Conservation (phyloP, 1,140 invertebrate species). For the Patella vulgata region DNA sequence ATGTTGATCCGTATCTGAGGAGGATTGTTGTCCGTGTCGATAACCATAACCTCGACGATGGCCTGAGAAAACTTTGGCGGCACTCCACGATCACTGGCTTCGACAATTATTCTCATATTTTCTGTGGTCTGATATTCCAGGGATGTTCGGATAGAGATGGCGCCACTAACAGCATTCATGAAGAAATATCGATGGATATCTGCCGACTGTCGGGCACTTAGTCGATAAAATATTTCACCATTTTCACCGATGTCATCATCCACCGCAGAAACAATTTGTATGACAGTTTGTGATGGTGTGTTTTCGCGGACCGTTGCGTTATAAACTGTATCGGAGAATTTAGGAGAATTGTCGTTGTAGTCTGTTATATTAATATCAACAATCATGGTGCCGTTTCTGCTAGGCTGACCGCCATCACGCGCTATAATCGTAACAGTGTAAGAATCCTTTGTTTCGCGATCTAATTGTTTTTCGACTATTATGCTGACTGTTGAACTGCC, state of each 20-base stretch:
- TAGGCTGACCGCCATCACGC: conserved; percentile 68
- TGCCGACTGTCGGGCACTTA: conserved; percentile 21
- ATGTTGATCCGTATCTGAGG: conserved; percentile 86
- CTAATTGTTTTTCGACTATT: conserved; percentile 40
- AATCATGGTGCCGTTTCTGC: conserved; percentile 21
- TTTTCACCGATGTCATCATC: conserved; percentile 95
- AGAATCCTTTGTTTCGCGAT: conserved; percentile 42
- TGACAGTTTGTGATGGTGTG: conserved; percentile 79
- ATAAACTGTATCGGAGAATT: conserved; percentile 70
- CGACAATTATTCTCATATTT: conserved; percentile 31
- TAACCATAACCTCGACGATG: conserved; percentile 82
- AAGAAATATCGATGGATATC: conserved; percentile 31
- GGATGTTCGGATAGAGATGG: conserved; percentile 25
- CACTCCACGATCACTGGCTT: conserved; percentile 26
- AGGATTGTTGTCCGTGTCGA: conserved; percentile 83
- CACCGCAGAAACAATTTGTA: conserved; percentile 87
- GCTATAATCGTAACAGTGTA: conserved; percentile 48
- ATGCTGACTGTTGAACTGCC: conserved; percentile 47
- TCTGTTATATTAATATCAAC: conserved; percentile 69
- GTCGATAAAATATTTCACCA: conserved; percentile 92
- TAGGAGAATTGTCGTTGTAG: conserved; percentile 57
- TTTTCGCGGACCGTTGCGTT: conserved; percentile 81
- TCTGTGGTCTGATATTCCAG: conserved; percentile 13
- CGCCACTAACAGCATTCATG: conserved; percentile 39
- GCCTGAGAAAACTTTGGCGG: conserved; percentile 20